Conservation (phyloP, 2,113 vertebrate species). For the Coptodon rendalli region DNA sequence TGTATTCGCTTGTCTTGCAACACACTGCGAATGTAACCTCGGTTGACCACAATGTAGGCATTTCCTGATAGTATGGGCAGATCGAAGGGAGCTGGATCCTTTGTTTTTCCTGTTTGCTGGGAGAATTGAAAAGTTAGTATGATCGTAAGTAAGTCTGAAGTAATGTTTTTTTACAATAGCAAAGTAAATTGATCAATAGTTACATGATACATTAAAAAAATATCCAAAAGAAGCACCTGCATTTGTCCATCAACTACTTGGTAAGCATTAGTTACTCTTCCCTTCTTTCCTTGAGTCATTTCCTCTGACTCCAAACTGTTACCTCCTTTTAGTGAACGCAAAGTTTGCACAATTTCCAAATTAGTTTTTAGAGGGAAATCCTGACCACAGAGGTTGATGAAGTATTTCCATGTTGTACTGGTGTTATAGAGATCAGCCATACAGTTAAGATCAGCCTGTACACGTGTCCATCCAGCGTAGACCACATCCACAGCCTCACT, state of each 20-base stretch:
- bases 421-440: no score
- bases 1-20: conserved; percentile 70
- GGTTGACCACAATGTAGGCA: conserved; percentile 83
- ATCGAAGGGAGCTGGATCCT: conserved; percentile 73
- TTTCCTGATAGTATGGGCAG: conserved; percentile 80
- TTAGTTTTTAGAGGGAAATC: conserved; percentile 80
- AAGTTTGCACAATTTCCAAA: conserved; percentile 79
- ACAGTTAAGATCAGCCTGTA: conserved; percentile 77
- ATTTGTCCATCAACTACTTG: conserved; percentile 69
- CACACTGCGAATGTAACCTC: conserved; percentile 73
- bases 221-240: not conserved
- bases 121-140: rapidly evolving
- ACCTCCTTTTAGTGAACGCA: conserved; percentile 73
- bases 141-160: not conserved
- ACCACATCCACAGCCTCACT: conserved; percentile 77
- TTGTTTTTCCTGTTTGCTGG: not conserved
- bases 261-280: conserved; percentile 69
- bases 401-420: no score
- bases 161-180: not conserved
- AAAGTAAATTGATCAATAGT: not conserved
- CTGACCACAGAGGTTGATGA: no score
- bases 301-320: conserved; percentile 85
- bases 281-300: conserved; percentile 72
- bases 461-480: conserved; percentile 83
- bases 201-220: not conserved